Evolutionary conservation across 2,113 vertebrate species (phyloP).

Genomic region (Okapia johnstoni): DNA sequence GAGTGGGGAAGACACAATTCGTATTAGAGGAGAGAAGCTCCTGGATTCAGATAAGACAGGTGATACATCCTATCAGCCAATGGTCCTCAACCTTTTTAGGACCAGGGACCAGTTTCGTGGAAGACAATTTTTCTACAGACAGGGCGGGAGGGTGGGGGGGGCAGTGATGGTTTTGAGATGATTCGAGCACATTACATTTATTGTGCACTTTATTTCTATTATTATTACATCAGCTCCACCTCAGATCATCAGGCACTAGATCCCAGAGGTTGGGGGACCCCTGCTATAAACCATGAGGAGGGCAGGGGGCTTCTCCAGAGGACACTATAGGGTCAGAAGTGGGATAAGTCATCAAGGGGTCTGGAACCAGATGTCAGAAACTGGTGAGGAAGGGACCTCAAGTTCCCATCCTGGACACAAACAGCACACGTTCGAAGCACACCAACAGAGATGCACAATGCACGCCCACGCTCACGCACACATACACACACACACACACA

Average conservation of each 20-base stretch:
- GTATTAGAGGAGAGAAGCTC: not conserved
- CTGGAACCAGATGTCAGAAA: not conserved
- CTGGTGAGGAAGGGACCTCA: not conserved
- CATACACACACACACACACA: not conserved
- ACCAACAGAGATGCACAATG: not conserved
- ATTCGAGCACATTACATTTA: not conserved
- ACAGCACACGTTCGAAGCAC: not conserved
- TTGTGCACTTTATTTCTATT: not conserved
- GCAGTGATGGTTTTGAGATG: not conserved
- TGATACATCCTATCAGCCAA: not conserved
- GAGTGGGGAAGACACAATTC: not conserved
- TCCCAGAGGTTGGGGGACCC: not conserved
- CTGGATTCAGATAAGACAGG: not conserved
- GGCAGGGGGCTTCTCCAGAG: not conserved
- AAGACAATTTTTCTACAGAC: not conserved
- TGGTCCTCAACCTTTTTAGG: not conserved
- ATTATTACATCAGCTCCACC: not conserved
- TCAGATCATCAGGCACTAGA: not conserved
- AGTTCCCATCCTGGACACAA: not conserved
- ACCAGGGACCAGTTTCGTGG: not conserved
- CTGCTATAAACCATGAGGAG: not conserved
- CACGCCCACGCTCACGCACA: accelerated
- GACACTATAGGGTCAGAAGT: not conserved
- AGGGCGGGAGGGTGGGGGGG: accelerated
- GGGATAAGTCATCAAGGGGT: not conserved